Evolutionary conservation across 2,797 vertebrate genomes (phyloP), one percentile per base, ranked within the genome.

Genomic region (Cyprinodon diabolis): DNA sequence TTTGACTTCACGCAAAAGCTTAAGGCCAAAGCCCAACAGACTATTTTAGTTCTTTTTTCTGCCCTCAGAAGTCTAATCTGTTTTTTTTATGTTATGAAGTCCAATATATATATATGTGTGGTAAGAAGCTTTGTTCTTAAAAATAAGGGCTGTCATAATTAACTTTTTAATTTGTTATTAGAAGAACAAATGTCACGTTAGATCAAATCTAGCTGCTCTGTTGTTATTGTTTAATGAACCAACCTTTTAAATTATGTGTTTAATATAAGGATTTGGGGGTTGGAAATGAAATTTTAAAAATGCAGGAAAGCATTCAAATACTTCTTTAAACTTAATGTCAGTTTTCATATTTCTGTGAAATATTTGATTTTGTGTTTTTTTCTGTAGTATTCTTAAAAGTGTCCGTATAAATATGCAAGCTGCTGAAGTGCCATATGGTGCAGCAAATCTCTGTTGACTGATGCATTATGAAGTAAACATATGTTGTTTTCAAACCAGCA

Each of bases 391-490:
- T 65, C 67, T 72, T 70, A 76, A 82, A 83, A 69, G 57, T 71
- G 76, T 90, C 84, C 77, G 76, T 71, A 70, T 66, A 84, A 87
- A 87, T 54, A 82, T 87, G 70, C 84, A 69, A 85, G 84, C 58
- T 82, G 72, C 57, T 17, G 81, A 77, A 75, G 67, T 81, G 89
- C 90, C 92, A 94, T 94, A 91, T 93, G 92, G 91, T 74, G 82
- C 80, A 77, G 55, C 85, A 85, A 90, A 86, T 90, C 88, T 91
- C 90, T 73, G 80, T 84, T 90, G 89, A 89, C 87, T 86, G 75
- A 88, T 93, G 83, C 86, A 91, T 93, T 91, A 92, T 93, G 87
- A 88, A 93, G 83, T 78, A 85, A 90, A 77, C 93, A 94, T 93
- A 91, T 93, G 91, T 76, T 84, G 83, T 88, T 90, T 89, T 90